These are phyloP conservation scores for Amphipoea lucens DNA, from an alignment of 2,888 invertebrate species.

Conservation along the genomic window DNA sequence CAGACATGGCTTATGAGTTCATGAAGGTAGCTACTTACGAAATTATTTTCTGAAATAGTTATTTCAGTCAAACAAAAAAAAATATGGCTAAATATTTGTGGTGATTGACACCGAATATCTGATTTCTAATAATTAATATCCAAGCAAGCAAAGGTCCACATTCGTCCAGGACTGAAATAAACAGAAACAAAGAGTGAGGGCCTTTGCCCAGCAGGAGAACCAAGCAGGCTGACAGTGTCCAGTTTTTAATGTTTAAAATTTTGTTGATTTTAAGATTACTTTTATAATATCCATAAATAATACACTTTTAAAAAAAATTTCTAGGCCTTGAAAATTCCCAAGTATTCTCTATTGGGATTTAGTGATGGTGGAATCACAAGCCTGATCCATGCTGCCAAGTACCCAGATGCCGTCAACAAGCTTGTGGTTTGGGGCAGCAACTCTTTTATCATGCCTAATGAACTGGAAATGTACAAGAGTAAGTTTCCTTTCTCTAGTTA, in stretches of 20 bases:
- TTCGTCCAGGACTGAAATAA: neutral
- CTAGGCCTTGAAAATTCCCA: conserved; percentile 91
- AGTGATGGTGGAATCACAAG: conserved; percentile 96
- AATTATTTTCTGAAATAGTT: neutral
- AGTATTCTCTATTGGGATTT: conserved; percentile 96
- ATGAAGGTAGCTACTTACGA: conserved; percentile 90
- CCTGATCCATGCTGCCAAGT: conserved; percentile 93
- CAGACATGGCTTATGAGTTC: conserved; percentile 92
- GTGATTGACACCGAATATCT: neutral
- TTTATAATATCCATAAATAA: neutral
- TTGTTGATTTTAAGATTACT: neutral
- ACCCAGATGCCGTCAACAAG: conserved; percentile 92
- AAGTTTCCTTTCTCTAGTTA: conserved; percentile 54
- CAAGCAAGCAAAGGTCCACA: neutral
- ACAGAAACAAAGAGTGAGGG: neutral
- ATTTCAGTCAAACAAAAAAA: neutral
- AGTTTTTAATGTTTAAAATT: neutral
- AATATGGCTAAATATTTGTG: neutral
- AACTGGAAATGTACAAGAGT: conserved; percentile 87
- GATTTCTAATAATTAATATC: neutral
- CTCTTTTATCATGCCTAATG: conserved; percentile 93
- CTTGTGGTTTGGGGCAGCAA: conserved; percentile 95
- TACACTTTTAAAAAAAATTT: conserved; percentile 31
- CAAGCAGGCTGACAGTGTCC: neutral
- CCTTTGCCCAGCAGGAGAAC: neutral